These are phyloP conservation scores for Lissocephala sabroskyi DNA, from an alignment of 2,888 invertebrate species.

Conservation along the genomic window DNA sequence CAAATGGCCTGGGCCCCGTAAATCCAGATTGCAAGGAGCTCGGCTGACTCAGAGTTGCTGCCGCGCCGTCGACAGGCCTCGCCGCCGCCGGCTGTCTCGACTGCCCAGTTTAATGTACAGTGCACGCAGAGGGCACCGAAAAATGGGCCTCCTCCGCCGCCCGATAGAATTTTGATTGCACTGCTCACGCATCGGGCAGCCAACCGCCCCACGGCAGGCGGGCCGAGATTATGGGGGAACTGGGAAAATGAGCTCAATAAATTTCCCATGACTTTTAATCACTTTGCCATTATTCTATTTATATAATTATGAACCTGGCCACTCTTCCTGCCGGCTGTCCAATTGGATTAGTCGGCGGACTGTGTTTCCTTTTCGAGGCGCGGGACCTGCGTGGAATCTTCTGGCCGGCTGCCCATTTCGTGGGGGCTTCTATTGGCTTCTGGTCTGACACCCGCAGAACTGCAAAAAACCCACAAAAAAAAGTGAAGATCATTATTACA, in stretches of 20 bases:
- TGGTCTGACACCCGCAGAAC: conserved; percentile 49
- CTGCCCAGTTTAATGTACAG: conserved; percentile 26
- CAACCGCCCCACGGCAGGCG: conserved; percentile 1
- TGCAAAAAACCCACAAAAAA: conserved; percentile 37
- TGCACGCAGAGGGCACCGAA: conserved; percentile 47
- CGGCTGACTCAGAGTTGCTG: conserved; percentile 14
- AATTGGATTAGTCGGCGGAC: too few relatives aligned
- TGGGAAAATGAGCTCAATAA: conserved; percentile 57
- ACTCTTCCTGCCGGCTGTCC: conserved; percentile 46
- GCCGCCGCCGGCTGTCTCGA: conserved; percentile 27
- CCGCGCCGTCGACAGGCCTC: conserved; percentile 21
- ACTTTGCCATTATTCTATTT: conserved; percentile 58
- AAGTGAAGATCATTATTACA: conserved; percentile 52
- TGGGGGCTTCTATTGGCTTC: not conserved
- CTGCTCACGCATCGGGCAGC: conserved; percentile 14
- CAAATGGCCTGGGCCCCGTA: conserved; percentile 40
- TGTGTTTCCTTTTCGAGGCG: too few relatives aligned
- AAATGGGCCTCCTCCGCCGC: conserved; percentile 31
- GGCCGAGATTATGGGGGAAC: conserved; percentile 27
- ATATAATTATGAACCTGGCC: conserved; percentile 53
- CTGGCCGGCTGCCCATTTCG: not conserved
- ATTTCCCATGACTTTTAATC: conserved; percentile 62
- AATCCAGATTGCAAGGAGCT: conserved; percentile 51
- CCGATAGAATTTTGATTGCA: conserved; percentile 62
- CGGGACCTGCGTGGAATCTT: not conserved